Conservation (phyloP, 2,888 invertebrate genomes). For the Esperia sulphurella region DNA sequence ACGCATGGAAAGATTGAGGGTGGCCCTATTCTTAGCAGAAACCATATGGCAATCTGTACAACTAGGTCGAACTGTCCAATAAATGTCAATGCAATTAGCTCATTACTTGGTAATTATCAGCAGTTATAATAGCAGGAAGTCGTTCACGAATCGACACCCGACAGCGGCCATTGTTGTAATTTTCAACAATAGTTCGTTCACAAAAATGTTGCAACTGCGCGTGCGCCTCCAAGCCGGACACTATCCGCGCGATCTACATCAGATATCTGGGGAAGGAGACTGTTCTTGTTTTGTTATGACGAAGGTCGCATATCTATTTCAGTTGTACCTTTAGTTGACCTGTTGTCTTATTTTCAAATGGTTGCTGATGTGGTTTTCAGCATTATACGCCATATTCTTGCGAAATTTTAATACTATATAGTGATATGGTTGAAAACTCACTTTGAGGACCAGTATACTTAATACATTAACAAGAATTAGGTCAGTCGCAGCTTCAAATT, state of each 20-base stretch:
- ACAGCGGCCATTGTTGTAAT: slow-evolving; percentile 1
- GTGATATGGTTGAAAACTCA: too few relatives aligned
- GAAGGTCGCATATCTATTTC: slow-evolving; percentile 14
- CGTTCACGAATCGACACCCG: slow-evolving; percentile 7
- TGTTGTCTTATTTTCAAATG: too few relatives aligned
- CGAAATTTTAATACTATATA: too few relatives aligned
- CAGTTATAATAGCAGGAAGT: slow-evolving; percentile 13
- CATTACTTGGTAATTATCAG: slow-evolving; percentile 2
- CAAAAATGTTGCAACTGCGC: not conserved
- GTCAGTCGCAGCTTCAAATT: too few relatives aligned
- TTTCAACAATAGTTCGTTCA: slow-evolving; percentile 2
- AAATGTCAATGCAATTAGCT: slow-evolving; percentile 1
- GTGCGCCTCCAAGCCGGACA: slow-evolving; percentile 21
- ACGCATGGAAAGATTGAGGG: too few relatives aligned
- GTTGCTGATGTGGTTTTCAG: too few relatives aligned
- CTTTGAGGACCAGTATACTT: too few relatives aligned
- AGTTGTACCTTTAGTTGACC: not conserved
- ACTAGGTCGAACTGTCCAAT: too few relatives aligned
- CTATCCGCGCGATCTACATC: slow-evolving; percentile 27
- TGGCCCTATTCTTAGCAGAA: too few relatives aligned
- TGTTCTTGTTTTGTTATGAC: slow-evolving; percentile 2
- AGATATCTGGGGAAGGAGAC: slow-evolving; percentile 7
- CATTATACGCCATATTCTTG: too few relatives aligned
- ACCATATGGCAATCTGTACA: too few relatives aligned
- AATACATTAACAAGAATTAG: too few relatives aligned